A percentile compares a stretch with the other conserved stretches of the same genome.
Evolutionary conservation across 2,113 vertebrate genomes (phyloP).

Genomic region (Dasyurus viverrinus): DNA sequence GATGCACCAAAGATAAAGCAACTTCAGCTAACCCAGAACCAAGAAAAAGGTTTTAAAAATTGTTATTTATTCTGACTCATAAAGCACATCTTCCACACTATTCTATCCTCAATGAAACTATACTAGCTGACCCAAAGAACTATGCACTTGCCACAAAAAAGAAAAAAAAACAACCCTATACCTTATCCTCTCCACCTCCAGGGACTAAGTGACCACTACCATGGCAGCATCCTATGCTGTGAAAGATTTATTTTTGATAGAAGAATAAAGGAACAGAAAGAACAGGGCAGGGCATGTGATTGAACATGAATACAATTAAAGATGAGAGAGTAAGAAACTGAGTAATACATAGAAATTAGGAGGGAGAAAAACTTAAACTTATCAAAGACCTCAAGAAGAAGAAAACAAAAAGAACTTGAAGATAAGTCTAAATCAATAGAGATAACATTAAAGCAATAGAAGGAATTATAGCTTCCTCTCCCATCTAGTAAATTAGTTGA

Average conservation of each 20-base stretch:
- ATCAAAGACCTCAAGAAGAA: neutral
- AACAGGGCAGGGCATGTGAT: neutral
- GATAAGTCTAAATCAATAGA: neutral
- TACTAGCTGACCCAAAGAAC: neutral
- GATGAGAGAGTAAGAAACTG: neutral
- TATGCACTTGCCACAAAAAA: neutral
- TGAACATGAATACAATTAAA: neutral
- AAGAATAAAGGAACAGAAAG: neutral
- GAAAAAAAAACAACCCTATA: neutral
- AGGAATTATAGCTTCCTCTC: neutral
- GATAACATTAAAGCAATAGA: neutral
- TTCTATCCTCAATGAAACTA: neutral
- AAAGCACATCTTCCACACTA: neutral
- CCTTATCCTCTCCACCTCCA: neutral
- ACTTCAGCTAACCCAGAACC: neutral
- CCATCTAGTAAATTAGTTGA: neutral
- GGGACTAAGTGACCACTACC: neutral
- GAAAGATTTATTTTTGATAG: neutral
- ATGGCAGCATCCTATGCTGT: neutral
- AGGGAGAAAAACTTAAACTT: neutral
- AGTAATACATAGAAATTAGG: neutral
- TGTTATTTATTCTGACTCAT: neutral
- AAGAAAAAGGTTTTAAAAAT: neutral
- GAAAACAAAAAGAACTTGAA: neutral
- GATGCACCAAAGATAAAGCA: neutral